phyloP scores from a whole-genome alignment of 2,888 invertebrate genomes.

The Andrena marginata region DNA sequence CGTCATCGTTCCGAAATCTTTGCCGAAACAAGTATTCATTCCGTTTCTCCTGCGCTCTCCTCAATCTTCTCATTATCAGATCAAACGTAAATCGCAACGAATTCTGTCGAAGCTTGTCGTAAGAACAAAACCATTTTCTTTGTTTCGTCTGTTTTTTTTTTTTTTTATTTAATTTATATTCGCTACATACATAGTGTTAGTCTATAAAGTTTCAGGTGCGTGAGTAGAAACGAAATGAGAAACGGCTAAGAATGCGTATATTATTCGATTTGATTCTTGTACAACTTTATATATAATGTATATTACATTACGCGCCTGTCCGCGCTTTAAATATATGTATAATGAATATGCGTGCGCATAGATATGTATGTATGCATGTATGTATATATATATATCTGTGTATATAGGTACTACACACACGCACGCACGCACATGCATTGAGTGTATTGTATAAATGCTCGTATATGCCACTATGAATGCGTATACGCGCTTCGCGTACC shows the following conservation, averaged over 20 bases:
- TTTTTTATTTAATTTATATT: neutral
- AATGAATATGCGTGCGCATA: neutral
- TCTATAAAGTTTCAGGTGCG: neutral
- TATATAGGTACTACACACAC: neutral
- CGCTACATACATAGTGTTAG: neutral
- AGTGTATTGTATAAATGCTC: constrained; percentile 50
- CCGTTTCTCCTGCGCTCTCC: constrained; percentile 44
- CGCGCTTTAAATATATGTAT: constrained; percentile 30
- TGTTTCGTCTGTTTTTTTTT: neutral
- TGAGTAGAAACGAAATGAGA: constrained; percentile 57
- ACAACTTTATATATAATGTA: constrained; percentile 71
- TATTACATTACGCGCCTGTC: constrained; percentile 11
- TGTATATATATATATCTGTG: neutral
- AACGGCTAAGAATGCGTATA: constrained; percentile 69
- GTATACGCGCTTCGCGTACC: constrained; percentile 58
- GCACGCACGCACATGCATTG: neutral
- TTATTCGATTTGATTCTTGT: constrained; percentile 74
- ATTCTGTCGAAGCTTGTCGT: neutral
- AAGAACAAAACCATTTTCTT: neutral
- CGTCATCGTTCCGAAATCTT: constrained; percentile 49
- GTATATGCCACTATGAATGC: constrained; percentile 57
- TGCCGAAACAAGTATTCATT: constrained; percentile 26
- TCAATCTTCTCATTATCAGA: neutral
- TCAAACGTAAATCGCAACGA: neutral
- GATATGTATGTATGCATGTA: constrained; percentile 1